Evolutionary conservation across 1,140 invertebrate species (phyloP), one percentile per base, ranked within the genome.

Genomic region (Leptinotarsa undecemlineata): DNA sequence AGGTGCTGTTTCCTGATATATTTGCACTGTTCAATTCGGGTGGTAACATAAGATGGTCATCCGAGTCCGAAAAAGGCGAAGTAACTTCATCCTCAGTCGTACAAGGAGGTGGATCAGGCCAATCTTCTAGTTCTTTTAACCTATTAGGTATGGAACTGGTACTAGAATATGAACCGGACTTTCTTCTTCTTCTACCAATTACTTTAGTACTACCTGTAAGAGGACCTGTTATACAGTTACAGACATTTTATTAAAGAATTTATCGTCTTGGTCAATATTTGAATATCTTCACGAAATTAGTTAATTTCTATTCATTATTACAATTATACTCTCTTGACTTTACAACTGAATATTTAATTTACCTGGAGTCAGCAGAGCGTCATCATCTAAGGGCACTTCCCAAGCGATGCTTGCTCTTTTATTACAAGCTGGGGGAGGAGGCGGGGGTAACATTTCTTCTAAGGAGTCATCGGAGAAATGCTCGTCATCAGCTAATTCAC

Each of bases 401-500:
- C 92, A 94, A 70, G 92, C 93, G 62, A 94, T 93, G 78, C 92
- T 93, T 79, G 91, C 90, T 76, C 92, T 88, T 85, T 94, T 94
- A 81, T 89, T 90, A 73, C 76, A 87, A 87, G 74, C 87, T 81
- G 86, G 87, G 57, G 81, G 86, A 2, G 87, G 89, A 68, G 82
- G 86, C 3, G 88, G 89, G 13, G 91, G 90, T 68, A 92, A 90
- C 76, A 91, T 88, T 80, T 93, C 92, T 83, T 95, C 93, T 66
- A 94, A 82, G 4, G 93, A 94, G 83, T 95, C 93, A 83, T 95
- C 93, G 5, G 93, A 94, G 82, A 94, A 94, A 75, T 91, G 90
- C 76, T 92, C 91, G 77, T 89, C 89, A 77, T 93, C 91, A 73
- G 92, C 91, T 42, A 83, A 57, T 74, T 83, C 81, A 64, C 81